Percentiles rank a stretch among this genome's conserved stretches.
phyloP scores from a whole-genome alignment of 2,888 invertebrate species.

The Ypsolopha sequella region DNA sequence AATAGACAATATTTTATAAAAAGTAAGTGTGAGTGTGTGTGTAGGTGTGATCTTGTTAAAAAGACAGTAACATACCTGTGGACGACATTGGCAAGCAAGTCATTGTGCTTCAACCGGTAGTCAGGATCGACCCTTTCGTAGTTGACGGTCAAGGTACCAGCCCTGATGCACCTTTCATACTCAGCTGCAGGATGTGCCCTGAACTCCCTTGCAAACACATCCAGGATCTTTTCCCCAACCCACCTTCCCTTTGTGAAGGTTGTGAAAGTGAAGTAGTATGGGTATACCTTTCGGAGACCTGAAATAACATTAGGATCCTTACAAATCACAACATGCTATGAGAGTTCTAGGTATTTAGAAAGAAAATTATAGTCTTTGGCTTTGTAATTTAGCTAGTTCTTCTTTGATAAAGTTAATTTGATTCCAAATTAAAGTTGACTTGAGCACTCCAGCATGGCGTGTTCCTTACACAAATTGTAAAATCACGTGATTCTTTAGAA shows the following conservation, averaged over 20 bases:
- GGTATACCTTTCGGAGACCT: constrained; percentile 96
- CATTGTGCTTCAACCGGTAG: constrained; percentile 93
- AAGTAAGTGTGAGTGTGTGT: no score
- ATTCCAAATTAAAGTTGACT: no score
- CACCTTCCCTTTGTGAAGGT: constrained; percentile 97
- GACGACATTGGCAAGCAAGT: constrained; percentile 91
- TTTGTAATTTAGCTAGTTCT: no score
- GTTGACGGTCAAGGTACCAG: constrained; percentile 93
- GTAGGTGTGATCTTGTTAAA: no score
- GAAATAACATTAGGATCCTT: constrained; percentile 18
- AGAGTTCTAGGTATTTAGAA: no score
- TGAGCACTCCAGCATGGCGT: no score
- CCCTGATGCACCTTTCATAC: constrained; percentile 91
- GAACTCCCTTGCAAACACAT: constrained; percentile 94
- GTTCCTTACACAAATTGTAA: neutral
- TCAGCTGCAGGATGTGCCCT: constrained; percentile 94
- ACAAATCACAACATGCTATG: no score
- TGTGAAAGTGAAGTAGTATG: constrained; percentile 96
- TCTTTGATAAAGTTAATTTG: no score
- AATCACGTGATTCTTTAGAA: neutral
- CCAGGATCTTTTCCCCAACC: constrained; percentile 93
- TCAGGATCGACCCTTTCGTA: constrained; percentile 92
- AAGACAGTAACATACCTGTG: constrained; percentile 78
- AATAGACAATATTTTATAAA: neutral
- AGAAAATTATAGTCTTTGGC: no score